These are phyloP conservation scores for Percina caprodes DNA, from an alignment of 2,113 vertebrate genomes.

Conservation along the genomic window DNA sequence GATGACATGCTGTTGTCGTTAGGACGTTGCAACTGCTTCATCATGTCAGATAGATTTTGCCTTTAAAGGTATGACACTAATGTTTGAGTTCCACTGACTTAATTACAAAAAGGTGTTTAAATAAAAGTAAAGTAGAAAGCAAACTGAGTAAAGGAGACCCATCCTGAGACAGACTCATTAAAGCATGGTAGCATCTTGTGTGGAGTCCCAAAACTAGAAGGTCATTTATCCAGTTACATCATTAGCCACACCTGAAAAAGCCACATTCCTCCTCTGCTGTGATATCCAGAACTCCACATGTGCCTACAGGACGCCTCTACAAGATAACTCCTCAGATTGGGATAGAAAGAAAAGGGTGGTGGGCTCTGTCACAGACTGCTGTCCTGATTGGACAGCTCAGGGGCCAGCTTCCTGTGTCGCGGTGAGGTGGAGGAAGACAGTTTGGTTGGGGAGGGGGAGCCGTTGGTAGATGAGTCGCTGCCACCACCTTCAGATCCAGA, in stretches of 20 bases:
- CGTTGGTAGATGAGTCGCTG: conserved; percentile 88
- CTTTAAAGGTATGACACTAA: not conserved
- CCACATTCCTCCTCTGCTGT: conserved; percentile 13
- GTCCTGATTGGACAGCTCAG: conserved; percentile 88
- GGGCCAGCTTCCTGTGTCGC: conserved; percentile 87
- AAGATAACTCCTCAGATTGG: not conserved
- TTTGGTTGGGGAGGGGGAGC: conserved; percentile 94
- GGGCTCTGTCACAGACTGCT: conserved; percentile 83
- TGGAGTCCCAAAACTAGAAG: conserved; percentile 1
- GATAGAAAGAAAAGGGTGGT: not conserved
- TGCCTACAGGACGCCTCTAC: not conserved
- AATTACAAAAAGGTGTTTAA: conserved; percentile 14
- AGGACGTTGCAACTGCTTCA: conserved; percentile 15
- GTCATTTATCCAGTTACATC: conserved; percentile 20
- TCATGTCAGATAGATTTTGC: not conserved
- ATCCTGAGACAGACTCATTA: conserved; percentile 6
- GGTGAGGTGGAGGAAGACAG: conserved; percentile 87
- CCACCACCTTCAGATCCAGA: conserved; percentile 88
- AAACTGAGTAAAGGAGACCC: not conserved
- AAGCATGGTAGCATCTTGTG: conserved; percentile 10
- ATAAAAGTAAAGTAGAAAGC: not conserved
- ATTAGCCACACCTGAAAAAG: not conserved
- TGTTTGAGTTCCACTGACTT: conserved; percentile 1
- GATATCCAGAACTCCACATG: conserved; percentile 3
- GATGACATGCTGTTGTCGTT: conserved; percentile 16